phyloP scores from a whole-genome alignment of 1,140 invertebrate genomes.

The Mya arenaria region DNA sequence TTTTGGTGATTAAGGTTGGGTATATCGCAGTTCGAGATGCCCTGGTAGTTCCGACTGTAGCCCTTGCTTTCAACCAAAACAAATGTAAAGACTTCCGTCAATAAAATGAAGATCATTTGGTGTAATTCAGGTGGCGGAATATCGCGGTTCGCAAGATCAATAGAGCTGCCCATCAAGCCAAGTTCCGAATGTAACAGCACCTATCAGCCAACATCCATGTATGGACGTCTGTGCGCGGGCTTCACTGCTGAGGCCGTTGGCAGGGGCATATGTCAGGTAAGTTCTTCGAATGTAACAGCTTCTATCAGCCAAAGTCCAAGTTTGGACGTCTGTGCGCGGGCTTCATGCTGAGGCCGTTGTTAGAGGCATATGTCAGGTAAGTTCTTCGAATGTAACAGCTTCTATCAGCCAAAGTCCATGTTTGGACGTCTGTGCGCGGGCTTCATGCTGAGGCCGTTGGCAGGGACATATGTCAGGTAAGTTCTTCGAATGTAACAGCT shows the following conservation, averaged over 20 bases:
- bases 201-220: slow-evolving; percentile 55
- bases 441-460: slow-evolving; percentile 44
- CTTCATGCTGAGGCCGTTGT: slow-evolving; percentile 43
- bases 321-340: slow-evolving; percentile 73
- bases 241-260: slow-evolving; percentile 48
- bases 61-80: too few species aligned
- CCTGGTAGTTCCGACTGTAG: too few species aligned
- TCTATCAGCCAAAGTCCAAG: slow-evolving; percentile 55
- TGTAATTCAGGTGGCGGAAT: slow-evolving; percentile 67
- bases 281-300: too few species aligned
- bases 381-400: too few species aligned
- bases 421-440: slow-evolving; percentile 73
- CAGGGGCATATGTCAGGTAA: slow-evolving; percentile 71
- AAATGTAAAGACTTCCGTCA: too few species aligned
- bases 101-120: too few species aligned
- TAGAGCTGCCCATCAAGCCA: slow-evolving; percentile 68
- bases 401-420: slow-evolving; percentile 55
- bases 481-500: too few species aligned
- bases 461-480: slow-evolving; percentile 71
- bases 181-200: slow-evolving; percentile 45
- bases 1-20: too few species aligned
- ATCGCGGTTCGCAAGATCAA: slow-evolving; percentile 59
- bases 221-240: slow-evolving; percentile 73
- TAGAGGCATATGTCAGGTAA: slow-evolving; percentile 71
- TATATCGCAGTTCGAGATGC: too few species aligned